Base-by-base conservation (phyloP, 2,797 vertebrate genomes). In the Pipistrellus pygmaeus region DNA sequence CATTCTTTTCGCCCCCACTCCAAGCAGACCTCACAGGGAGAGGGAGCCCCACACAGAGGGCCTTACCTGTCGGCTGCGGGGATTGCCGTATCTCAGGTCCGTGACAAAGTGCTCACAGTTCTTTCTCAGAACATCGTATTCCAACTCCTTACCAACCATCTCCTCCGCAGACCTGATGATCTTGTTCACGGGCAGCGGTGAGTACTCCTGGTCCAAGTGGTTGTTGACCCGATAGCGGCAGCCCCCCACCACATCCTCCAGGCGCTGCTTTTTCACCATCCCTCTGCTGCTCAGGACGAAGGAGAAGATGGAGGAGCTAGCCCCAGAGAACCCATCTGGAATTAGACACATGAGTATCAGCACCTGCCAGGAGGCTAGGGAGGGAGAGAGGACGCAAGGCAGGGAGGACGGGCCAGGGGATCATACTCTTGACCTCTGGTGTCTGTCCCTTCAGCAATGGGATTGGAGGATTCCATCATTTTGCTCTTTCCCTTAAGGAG, bases 51-150 rank as follows among this genome's bases (percentile, higher is more conserved):
- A n/a, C 35, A 35, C 3, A 64, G 7, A n/a, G 35, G 0, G 18
- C 4, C 69, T 87, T 41, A 98, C 98, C 99, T 99, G 98, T 0
- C 92, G 97, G 69, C 98, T 98, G 66, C 97, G 90, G 0, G 98
- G 35, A 64, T 97, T 97, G 46, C 85, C 88, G 0, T 88, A 88
- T 60, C 78, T 80, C 72, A 96, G 72, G 0, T 44, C 0, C 6
- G 88, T 89, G 57, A 78, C 85, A 55, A 96, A 88, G 73, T 89
- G 57, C 46, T 94, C 89, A 76, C 80, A 95, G 38, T 93, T 76
- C 5, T 3, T 5, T 0, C 0, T 10, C 27, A 76, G 9, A 17
- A 84, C 0, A 2, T 30, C 57, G 72, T 96, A 93, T 1, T 46
- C 10, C 10, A 95, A 35, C 84, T 38, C 32, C 64, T 80, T 13